These are phyloP conservation scores for Cyclura pinguis DNA, from an alignment of 2,797 vertebrate species.

Conservation along the genomic window DNA sequence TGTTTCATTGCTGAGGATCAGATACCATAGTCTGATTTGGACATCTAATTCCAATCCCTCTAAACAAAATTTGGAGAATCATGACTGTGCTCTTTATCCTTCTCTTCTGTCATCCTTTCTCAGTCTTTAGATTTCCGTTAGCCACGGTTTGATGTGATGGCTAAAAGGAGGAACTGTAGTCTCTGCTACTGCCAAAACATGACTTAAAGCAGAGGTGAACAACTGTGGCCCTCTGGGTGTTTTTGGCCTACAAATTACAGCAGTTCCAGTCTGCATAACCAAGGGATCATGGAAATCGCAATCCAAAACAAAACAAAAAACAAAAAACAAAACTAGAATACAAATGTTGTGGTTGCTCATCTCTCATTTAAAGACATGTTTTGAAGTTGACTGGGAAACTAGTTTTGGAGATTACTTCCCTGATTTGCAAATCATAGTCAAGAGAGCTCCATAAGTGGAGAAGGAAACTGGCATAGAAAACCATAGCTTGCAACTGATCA, in stretches of 20 bases:
- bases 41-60: neutral
- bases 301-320: too few species aligned
- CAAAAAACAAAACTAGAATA: too few species aligned
- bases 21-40: neutral
- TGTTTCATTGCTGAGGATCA: neutral
- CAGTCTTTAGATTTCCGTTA: neutral
- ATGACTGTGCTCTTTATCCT: neutral
- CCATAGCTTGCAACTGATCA: neutral
- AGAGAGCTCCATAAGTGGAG: neutral
- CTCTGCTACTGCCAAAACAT: neutral
- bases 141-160: neutral
- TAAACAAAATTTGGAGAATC: neutral
- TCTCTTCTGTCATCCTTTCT: neutral
- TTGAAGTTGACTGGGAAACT: neutral
- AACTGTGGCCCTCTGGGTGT: too few species aligned
- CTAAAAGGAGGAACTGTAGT: neutral
- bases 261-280: too few species aligned
- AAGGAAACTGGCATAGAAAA: neutral
- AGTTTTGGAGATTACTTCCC: neutral
- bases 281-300: too few species aligned
- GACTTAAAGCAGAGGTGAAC: too few species aligned
- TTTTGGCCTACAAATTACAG: too few species aligned
- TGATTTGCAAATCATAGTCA: neutral
- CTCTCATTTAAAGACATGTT: neutral
- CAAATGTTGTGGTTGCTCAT: too few species aligned